Evolutionary conservation across 1,140 invertebrate species (phyloP).

Genomic region (Leptonema lineaticorne): DNA sequence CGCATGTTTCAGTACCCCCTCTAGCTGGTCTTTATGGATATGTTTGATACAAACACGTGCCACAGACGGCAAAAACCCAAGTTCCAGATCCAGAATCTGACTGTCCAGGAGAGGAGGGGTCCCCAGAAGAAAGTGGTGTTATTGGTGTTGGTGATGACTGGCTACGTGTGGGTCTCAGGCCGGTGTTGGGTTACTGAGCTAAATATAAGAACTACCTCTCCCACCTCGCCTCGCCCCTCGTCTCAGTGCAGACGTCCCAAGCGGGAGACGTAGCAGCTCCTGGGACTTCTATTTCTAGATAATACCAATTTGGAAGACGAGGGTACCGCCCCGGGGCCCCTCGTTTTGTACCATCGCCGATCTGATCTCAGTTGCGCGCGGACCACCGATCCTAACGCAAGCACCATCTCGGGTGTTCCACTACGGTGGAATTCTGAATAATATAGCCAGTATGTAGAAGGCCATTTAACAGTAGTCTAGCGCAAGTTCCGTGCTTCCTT

Average conservation of each 20-base stretch:
- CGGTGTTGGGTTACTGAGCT: slow-evolving; percentile 37
- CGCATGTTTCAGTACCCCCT: neutral
- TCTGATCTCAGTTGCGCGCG: slow-evolving; percentile 49
- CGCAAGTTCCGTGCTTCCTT: slow-evolving; percentile 90
- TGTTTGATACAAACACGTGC: neutral
- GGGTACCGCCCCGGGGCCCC: slow-evolving; percentile 48
- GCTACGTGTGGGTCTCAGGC: neutral
- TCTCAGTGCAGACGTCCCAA: slow-evolving; percentile 47
- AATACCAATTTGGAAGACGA: slow-evolving; percentile 76
- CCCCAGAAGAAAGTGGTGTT: too few relatives aligned
- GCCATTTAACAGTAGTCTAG: slow-evolving; percentile 50
- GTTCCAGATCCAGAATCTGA: neutral
- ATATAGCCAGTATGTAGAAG: neutral
- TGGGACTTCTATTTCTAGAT: slow-evolving; percentile 72
- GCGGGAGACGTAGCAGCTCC: slow-evolving; percentile 49
- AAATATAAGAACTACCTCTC: slow-evolving; percentile 33
- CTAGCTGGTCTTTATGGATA: neutral
- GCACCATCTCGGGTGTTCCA: slow-evolving; percentile 41
- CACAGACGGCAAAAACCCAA: neutral
- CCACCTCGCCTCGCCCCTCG: neutral
- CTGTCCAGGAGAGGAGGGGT: neutral
- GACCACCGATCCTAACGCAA: slow-evolving; percentile 44
- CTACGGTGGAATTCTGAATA: slow-evolving; percentile 34
- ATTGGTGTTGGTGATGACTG: too few relatives aligned
- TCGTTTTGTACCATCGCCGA: slow-evolving; percentile 44